Percentiles rank a stretch among this genome's conserved stretches.
Evolutionary conservation across 2,113 vertebrate genomes (phyloP).

Genomic region (Urocynchramus pylzowi): DNA sequence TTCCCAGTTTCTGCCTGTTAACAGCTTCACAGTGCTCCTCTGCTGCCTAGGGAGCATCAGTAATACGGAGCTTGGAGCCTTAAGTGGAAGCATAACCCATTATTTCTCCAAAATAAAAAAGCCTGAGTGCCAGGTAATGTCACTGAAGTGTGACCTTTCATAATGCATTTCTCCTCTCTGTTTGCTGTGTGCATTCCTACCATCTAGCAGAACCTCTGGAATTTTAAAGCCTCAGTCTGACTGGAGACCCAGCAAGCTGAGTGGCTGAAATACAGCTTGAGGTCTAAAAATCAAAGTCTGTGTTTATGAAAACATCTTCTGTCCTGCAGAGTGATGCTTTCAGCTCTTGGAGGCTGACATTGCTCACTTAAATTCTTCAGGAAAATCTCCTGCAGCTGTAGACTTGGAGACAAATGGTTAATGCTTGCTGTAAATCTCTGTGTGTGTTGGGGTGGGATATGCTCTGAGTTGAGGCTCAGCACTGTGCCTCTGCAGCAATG

Average conservation of each 20-base stretch:
- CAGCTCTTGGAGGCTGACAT: not conserved
- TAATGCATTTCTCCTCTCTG: not conserved
- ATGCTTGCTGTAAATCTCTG: not conserved
- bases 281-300: not conserved
- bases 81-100: not conserved
- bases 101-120: not conserved
- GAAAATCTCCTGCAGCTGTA: not conserved
- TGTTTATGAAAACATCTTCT: not conserved
- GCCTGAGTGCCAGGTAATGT: not conserved
- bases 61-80: not conserved
- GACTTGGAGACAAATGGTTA: not conserved
- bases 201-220: not conserved
- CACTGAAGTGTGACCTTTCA: not conserved
- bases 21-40: not conserved
- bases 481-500: not conserved
- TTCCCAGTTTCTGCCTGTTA: not conserved
- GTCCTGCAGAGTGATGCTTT: not conserved
- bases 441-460: not conserved
- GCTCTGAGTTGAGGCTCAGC: not conserved
- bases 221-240: not conserved
- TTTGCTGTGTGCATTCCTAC: not conserved
- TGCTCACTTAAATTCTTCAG: not conserved
- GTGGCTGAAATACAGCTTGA: not conserved
- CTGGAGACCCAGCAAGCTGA: not conserved
- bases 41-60: not conserved